Conservation (phyloP, 2,797 vertebrate species). For the Hippocampus kuda region DNA sequence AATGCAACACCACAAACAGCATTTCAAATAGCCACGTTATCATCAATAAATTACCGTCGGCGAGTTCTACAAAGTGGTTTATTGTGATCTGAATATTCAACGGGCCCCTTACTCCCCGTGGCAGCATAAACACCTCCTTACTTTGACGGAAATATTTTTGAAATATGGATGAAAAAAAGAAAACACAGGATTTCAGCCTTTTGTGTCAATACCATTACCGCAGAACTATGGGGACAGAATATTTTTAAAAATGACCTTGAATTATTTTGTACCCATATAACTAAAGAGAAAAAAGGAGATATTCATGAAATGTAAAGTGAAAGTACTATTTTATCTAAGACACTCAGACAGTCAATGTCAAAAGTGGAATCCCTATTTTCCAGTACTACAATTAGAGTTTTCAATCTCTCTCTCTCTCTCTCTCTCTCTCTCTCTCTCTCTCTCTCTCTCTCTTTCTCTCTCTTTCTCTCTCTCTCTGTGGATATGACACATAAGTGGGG, state of each 20-base stretch:
- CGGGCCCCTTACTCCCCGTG: neutral
- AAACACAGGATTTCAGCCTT: neutral
- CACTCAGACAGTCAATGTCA: neutral
- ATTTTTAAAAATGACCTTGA: neutral
- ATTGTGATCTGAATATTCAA: slow-evolving; percentile 19
- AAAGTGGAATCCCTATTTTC: no score
- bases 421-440: no score
- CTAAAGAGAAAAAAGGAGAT: neutral
- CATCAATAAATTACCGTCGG: slow-evolving; percentile 9
- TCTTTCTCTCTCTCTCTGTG: no score
- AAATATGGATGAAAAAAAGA: neutral
- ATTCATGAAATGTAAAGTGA: neutral
- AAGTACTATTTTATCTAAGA: neutral
- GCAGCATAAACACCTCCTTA: neutral
- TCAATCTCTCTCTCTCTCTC: no score
- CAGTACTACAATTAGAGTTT: neutral
- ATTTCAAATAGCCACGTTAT: neutral
- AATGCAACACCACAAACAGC: neutral
- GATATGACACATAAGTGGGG: no score
- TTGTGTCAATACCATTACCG: neutral
- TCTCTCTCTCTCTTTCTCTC: no score
- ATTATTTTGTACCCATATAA: neutral
- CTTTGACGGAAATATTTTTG: neutral
- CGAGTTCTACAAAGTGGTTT: slow-evolving; percentile 16
- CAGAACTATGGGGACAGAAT: neutral